Evolutionary conservation across 2,888 invertebrate genomes (phyloP), one percentile per base, ranked within the genome.

Genomic region (Blera fallax): DNA sequence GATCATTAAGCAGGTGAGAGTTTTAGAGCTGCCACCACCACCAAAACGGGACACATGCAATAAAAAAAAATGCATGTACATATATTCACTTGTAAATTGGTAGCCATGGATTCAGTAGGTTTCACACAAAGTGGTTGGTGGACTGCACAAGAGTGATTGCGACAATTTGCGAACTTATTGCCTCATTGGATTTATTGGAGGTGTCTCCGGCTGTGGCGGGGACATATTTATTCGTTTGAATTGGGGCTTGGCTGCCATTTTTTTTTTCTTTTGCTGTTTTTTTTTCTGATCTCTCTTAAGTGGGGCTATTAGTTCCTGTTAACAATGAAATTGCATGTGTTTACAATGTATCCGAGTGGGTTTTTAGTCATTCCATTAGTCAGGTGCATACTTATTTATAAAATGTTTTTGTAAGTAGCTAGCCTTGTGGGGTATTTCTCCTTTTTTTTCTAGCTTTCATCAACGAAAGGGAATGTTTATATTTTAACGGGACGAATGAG

Each of bases 1-100:
- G 50, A 65, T 82, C 82, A 72, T 82, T 82, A 72, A 50, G 27
- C 34, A 72, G 77, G 77, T 77, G 77, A 82, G 82, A 82, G 58
- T 82, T 77, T 77, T 77, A 60, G 70, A 72, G 70, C 77, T 70
- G 16, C 69, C 69, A 4, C 24, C 29, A 76, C 16, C 14, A 45
- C 70, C 82, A 58, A 77, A 70, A 34, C 40, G 82, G 70, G 82
- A 32, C 43, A 32, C 43, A 70, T 72, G 65, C 77, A 58, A 58
- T 82, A 65, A 65, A 34, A 64, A 64, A 69, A n/a, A n/a, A n/a
- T n/a, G n/a, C n/a, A n/a, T n/a, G n/a, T 69, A 27, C 27, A 70
- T 48, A 62, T 32, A 37, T 29, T 43, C 40, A 54, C 50, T 73
- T 62, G 73, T 62, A 72, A 50, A 62, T 60, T 50, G 50, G 32